phyloP scores from a whole-genome alignment of 1,140 invertebrate species.

The Bombus soroeensis region DNA sequence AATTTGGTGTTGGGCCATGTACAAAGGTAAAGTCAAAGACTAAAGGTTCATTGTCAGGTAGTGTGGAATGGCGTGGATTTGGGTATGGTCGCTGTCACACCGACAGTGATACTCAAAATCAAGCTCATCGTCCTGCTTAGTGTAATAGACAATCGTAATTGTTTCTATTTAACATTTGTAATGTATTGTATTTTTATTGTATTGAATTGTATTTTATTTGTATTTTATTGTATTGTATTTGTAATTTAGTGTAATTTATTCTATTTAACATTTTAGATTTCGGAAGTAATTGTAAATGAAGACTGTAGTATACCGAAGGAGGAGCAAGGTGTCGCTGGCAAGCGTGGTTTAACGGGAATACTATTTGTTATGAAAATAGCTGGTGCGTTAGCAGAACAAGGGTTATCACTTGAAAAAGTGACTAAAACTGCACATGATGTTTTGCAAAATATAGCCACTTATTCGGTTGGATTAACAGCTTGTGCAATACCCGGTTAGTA shows the following conservation, averaged over 20 bases:
- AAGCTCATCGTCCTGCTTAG: no score
- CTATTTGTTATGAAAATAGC: slow-evolving; percentile 90
- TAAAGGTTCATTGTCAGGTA: no score
- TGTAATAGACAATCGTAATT: not conserved
- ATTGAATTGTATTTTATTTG: no score
- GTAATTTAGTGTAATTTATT: no score
- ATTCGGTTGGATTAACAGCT: slow-evolving; percentile 88
- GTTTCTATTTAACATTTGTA: not conserved
- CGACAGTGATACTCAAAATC: no score
- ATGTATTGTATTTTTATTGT: not conserved
- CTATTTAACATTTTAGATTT: slow-evolving; percentile 79
- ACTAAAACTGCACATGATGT: slow-evolving; percentile 79
- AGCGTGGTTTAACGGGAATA: slow-evolving; percentile 90
- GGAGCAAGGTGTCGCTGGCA: slow-evolving; percentile 85
- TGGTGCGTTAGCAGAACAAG: slow-evolving; percentile 88
- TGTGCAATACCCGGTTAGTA: slow-evolving; percentile 88
- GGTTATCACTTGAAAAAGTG: slow-evolving; percentile 84
- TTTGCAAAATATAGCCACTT: slow-evolving; percentile 86
- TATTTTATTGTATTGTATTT: no score
- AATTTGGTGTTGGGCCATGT: no score
- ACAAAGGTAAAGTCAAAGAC: no score
- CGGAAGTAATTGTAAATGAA: slow-evolving; percentile 88
- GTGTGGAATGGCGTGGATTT: no score
- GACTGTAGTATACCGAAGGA: slow-evolving; percentile 87
- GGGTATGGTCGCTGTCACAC: no score